A percentile compares a stretch with the other conserved stretches of the same genome.
phyloP scores from a whole-genome alignment of 2,113 vertebrate genomes.

The Calidris pugnax region DNA sequence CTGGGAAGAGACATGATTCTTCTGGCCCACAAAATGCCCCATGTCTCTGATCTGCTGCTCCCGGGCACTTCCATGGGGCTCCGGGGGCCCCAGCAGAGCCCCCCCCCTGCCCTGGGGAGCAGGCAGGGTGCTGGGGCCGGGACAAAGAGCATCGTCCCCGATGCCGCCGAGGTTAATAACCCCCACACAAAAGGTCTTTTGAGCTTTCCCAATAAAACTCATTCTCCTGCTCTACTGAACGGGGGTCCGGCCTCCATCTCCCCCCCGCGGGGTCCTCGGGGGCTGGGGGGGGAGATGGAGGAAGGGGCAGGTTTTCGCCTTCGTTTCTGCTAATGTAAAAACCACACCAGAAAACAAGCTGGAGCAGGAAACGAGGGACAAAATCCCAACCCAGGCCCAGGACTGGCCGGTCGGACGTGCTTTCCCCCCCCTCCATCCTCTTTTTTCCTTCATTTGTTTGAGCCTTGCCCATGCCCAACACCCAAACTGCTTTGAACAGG shows the following conservation, averaged over 20 bases:
- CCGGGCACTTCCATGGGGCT: not conserved
- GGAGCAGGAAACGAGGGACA: not conserved
- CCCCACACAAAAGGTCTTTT: not conserved
- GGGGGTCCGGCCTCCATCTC: not conserved
- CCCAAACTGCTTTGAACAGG: not conserved
- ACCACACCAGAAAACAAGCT: not conserved
- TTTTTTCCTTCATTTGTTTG: not conserved
- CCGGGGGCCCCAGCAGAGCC: not conserved
- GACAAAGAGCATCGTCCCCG: not conserved
- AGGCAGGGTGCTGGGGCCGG: not conserved
- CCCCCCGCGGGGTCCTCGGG: not conserved
- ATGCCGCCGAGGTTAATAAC: not conserved
- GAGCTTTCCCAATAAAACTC: not conserved
- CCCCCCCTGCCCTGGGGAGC: not conserved
- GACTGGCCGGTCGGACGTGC: rapidly evolving
- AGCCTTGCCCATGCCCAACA: not conserved
- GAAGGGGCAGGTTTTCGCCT: not conserved
- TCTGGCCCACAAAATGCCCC: not conserved
- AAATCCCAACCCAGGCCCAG: not conserved
- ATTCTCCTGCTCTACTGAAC: not conserved
- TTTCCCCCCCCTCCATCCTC: not conserved
- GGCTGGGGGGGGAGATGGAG: not conserved
- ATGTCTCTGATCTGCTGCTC: not conserved
- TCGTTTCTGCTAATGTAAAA: not conserved
- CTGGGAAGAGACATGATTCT: not conserved